phyloP scores from a whole-genome alignment of 2,113 vertebrate genomes.

The Seriola rivoliana region DNA sequence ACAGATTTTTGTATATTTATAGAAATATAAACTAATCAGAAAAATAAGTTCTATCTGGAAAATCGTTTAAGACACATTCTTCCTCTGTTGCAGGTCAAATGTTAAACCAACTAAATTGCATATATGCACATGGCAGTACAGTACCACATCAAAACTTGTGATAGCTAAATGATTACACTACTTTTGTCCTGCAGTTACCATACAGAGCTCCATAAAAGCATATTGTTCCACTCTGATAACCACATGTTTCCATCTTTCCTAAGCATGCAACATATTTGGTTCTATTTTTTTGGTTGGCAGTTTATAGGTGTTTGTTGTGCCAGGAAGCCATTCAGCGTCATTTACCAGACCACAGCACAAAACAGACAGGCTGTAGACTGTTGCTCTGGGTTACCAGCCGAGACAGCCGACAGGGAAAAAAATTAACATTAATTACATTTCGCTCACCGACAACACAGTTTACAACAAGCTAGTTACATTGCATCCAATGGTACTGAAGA shows the following conservation, averaged over 20 bases:
- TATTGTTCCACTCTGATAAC: conserved; percentile 41
- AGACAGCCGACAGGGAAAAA: conserved; percentile 55
- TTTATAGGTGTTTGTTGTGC: conserved; percentile 63
- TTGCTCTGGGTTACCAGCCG: conserved; percentile 56
- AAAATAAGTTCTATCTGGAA: conserved; percentile 45
- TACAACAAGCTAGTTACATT: conserved; percentile 18
- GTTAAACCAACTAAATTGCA: conserved; percentile 44
- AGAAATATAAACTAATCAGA: conserved; percentile 2
- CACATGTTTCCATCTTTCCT: conserved; percentile 48
- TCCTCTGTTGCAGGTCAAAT: conserved; percentile 29
- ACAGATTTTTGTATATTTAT: conserved; percentile 26
- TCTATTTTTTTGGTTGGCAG: conserved; percentile 34
- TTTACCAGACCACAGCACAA: conserved; percentile 61
- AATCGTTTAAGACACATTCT: conserved; percentile 34
- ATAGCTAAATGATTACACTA: conserved; percentile 50
- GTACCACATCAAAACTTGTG: conserved; percentile 28
- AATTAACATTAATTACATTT: conserved; percentile 67
- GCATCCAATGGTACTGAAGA: conserved; percentile 3
- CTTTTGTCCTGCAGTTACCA: conserved; percentile 37
- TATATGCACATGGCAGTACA: conserved; percentile 9
- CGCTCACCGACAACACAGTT: conserved; percentile 29
- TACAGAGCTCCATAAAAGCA: conserved; percentile 23
- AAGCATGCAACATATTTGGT: conserved; percentile 48
- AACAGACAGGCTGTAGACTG: conserved; percentile 48
- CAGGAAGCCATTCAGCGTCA: conserved; percentile 55